Evolutionary conservation across 64 coral and sea anemone genomes (phyloP), one percentile per base, ranked within the genome.

Genomic region (Anthopleura sola): DNA sequence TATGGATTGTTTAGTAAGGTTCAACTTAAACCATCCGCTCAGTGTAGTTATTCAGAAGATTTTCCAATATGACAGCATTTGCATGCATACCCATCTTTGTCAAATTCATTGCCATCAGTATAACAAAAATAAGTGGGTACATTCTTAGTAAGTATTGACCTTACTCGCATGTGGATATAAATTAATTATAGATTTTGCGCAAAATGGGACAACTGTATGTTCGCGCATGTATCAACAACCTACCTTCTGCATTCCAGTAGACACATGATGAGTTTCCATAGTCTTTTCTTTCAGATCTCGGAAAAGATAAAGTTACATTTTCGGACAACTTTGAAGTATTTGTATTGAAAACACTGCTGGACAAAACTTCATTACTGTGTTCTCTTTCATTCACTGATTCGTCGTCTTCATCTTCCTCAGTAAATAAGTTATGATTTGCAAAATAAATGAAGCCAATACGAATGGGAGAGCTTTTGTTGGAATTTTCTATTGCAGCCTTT

Each of bases 341-440:
- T 75, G 85, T 91, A 31, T 69, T 78, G 57, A 78, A 78, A 2
- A 91, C 89, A 40, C 84, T 91, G n/a, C 84, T 81, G 0, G 83
- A 86, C 9, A 91, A 37, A 91, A 91, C 36, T 55, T 78, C 74
- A 36, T 77, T 57, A 84, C 84, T 86, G 10, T 68, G 20, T 38
- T 58, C 37, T 48, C 38, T 24, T 1, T 36, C 5, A 24, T 54
- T 29, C 10, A 15, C 23, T 49, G 28, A 60, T 36, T 81, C 74
- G 32, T 34, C 62, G 13, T 62, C 58, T 26, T 79, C 79, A 10
- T 75, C 37, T 75, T 75, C 49, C 32, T 62, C 60, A 58, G 83
- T 74, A 78, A 91, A 91, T 51, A 91, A 75, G 16, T 86, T 91
- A 53, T 91, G 51, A 74, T 91, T 91, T 55, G 75, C 83, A 71